Conservation (phyloP, 1,140 invertebrate genomes). For the Pseudoatta argentina region DNA sequence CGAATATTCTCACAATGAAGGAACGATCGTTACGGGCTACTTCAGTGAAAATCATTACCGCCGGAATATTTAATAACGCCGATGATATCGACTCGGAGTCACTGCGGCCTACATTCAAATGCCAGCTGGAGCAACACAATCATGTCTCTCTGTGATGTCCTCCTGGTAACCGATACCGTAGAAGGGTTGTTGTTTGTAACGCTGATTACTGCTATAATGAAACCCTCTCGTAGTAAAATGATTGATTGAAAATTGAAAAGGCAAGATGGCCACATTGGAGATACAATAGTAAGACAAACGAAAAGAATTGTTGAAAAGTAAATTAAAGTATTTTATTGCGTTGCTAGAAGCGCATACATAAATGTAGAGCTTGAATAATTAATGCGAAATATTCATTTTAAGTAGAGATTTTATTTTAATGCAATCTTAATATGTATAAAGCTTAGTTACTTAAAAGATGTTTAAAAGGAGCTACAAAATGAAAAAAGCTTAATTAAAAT, state of each 20-base stretch:
- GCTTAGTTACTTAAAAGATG: not conserved
- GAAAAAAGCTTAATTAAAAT: not conserved
- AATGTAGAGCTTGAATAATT: not conserved
- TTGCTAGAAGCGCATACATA: not conserved
- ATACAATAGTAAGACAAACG: not conserved
- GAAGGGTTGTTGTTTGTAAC: slow-evolving; percentile 40
- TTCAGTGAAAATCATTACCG: slow-evolving; percentile 48
- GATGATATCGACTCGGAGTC: slow-evolving; percentile 56
- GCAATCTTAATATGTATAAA: not conserved
- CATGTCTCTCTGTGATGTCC: not conserved
- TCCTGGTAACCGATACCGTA: not conserved
- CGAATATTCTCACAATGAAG: not conserved
- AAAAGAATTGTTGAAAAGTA: not conserved
- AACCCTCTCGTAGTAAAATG: not conserved
- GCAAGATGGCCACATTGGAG: not conserved
- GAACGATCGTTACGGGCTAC: slow-evolving; percentile 34
- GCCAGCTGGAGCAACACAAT: slow-evolving; percentile 40
- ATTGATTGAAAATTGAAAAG: not conserved
- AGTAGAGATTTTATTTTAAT: not conserved
- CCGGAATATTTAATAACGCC: slow-evolving; percentile 55
- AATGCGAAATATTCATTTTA: not conserved
- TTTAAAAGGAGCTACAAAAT: not conserved
- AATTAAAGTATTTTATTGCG: not conserved
- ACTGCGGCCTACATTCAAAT: slow-evolving; percentile 60
- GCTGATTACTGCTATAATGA: not conserved